These are phyloP conservation scores for Adelphocoris suturalis DNA, from an alignment of 2,888 invertebrate genomes.

Conservation along the genomic window DNA sequence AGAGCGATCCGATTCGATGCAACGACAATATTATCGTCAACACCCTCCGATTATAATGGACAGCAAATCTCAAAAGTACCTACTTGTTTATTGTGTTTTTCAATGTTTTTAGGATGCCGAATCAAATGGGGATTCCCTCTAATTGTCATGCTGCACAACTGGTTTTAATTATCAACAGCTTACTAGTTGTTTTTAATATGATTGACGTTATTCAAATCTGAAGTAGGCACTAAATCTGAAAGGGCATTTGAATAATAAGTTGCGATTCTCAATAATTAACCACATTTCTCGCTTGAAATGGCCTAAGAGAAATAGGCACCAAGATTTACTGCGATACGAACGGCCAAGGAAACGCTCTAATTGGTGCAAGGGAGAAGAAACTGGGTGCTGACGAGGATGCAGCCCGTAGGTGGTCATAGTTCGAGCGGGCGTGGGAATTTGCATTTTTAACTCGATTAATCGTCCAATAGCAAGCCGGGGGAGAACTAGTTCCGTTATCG, in stretches of 20 bases:
- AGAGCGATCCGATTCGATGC: no score
- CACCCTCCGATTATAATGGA: no score
- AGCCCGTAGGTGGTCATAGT: constrained; percentile 11
- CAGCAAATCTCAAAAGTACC: no score
- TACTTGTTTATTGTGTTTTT: no score
- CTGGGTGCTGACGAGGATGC: neutral
- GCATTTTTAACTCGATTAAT: constrained; percentile 39
- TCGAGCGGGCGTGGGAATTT: constrained; percentile 26
- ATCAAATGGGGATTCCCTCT: no score
- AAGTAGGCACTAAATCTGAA: neutral
- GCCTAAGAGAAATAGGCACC: neutral
- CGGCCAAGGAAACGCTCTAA: constrained; percentile 4
- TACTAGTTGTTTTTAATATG: no score
- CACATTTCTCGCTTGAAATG: neutral
- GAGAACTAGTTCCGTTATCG: constrained; percentile 3
- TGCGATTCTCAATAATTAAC: neutral
- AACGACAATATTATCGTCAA: no score
- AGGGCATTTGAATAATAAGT: neutral
- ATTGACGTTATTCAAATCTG: no score
- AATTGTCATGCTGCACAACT: no score
- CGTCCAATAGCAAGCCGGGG: neutral
- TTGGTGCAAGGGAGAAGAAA: neutral
- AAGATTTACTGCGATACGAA: constrained; percentile 4
- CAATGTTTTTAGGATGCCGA: no score
- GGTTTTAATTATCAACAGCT: no score